phyloP scores from a whole-genome alignment of 2,797 vertebrate species.

The Danio tinwini region DNA sequence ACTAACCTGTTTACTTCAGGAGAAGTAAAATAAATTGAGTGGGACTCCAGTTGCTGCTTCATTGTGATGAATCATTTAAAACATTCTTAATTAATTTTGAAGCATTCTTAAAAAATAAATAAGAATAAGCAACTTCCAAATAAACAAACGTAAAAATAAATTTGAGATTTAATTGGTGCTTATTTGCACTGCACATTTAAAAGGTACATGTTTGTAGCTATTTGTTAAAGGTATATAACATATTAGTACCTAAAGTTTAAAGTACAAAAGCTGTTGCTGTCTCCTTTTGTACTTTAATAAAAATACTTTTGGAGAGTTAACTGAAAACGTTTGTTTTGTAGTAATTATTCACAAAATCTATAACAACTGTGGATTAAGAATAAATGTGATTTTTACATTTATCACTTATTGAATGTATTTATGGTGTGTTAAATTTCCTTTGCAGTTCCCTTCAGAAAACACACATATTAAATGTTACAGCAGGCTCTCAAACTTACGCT shows the following conservation, averaged over 20 bases:
- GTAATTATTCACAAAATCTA: neutral
- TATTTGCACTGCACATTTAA: neutral
- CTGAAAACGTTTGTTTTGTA: too few species aligned
- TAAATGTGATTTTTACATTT: neutral
- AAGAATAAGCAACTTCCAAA: too few species aligned
- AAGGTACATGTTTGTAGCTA: too few species aligned
- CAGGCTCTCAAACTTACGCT: constrained; percentile 33
- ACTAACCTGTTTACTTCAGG: too few species aligned
- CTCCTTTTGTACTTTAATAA: too few species aligned
- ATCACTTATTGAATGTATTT: neutral
- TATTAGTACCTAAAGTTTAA: too few species aligned
- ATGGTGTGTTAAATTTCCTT: neutral
- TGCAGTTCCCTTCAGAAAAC: neutral
- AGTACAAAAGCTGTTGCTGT: too few species aligned
- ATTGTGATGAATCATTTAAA: neutral
- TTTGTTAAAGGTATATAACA: too few species aligned
- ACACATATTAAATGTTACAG: constrained; percentile 8
- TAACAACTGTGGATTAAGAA: neutral
- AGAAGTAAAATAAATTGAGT: neutral
- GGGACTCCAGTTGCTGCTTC: neutral
- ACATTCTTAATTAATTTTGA: neutral
- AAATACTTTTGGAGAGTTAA: too few species aligned
- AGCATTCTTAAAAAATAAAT: too few species aligned
- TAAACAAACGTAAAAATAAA: neutral
- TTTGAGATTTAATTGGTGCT: neutral